phyloP scores from a whole-genome alignment of 1,140 invertebrate genomes.

The Sarcophaga bullata region DNA sequence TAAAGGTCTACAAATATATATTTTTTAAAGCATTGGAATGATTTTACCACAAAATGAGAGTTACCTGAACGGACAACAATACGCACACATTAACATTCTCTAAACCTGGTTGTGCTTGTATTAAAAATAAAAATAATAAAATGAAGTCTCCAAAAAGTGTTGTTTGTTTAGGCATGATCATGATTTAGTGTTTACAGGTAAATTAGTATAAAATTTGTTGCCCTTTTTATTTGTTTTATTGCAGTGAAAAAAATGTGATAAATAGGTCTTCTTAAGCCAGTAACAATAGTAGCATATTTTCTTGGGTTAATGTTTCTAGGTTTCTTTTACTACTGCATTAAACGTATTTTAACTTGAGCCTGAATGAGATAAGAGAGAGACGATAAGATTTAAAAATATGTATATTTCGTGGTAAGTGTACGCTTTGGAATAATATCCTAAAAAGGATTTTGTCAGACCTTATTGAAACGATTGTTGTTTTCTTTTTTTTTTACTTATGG shows the following conservation, averaged over 20 bases:
- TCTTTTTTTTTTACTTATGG: not conserved
- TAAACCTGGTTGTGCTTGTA: not conserved
- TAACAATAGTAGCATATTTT: not conserved
- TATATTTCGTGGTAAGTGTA: not conserved
- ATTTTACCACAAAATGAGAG: not conserved
- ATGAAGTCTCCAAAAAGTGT: not conserved
- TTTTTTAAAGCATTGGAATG: not conserved
- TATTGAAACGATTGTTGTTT: not conserved
- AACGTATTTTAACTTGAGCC: not conserved
- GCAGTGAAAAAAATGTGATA: not conserved
- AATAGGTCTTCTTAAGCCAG: not conserved
- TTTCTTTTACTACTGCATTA: not conserved
- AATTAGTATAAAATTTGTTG: not conserved
- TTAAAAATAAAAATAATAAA: not conserved
- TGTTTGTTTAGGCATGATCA: conserved; percentile 2
- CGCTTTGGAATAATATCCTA: not conserved
- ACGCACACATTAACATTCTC: not conserved
- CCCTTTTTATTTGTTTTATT: not conserved
- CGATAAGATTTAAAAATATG: not conserved
- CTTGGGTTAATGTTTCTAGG: not conserved
- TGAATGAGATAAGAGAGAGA: not conserved
- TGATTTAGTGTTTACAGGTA: conserved; percentile 12
- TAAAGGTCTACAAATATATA: not conserved
- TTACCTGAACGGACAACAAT: not conserved
- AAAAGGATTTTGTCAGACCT: conserved; percentile 8